Evolutionary conservation across 2,797 vertebrate genomes (phyloP), one percentile per base, ranked within the genome.

Genomic region (Ataeniobius toweri): DNA sequence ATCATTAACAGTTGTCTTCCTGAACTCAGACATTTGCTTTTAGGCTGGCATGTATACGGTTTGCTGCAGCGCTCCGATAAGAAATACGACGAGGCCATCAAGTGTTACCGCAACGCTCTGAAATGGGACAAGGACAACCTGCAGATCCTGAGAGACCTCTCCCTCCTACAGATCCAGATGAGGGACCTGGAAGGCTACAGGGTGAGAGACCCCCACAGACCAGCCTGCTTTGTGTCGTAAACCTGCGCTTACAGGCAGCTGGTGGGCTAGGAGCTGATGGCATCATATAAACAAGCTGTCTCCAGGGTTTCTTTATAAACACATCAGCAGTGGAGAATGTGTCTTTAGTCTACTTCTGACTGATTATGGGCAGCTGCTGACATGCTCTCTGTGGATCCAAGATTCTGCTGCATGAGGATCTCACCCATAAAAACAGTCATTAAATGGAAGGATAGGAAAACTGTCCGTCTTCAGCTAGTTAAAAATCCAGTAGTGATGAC

Each of bases 91-190:
- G 98, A 99, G 95, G 98, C 98, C 91, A 99, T 99, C 94, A 99
- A 99, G 96, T 99, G 98, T 95, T 99, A 99, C 83, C 97, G 98
- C 91, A 99, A 99, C 83, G 98, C 98, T 86, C 96, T 99, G 91
- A 99, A 99, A 94, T 99, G 98, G 98, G 98, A 99, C 96, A 99
- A 99, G 94, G 98, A 99, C 96, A 99, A 99, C 96, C 96, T 99
- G 92, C 98, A 99, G 94, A 99, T 99, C 92, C 96, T 99, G 88
- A 94, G 98, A 93, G 98, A 99, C 91, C 96, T 99, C 90, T 99
- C 98, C 79, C 94, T 99, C 90, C 96, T 99, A 86, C 98, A 99
- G 94, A 99, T 99, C 94, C 98, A 99, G 94, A 99, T 99, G 98
- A 96, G 98, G 87, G 98, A 99, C 96, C 95, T 99, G 91, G 98